Conservation (phyloP, 2,888 invertebrate genomes). For the Epirrhoe alternata region DNA sequence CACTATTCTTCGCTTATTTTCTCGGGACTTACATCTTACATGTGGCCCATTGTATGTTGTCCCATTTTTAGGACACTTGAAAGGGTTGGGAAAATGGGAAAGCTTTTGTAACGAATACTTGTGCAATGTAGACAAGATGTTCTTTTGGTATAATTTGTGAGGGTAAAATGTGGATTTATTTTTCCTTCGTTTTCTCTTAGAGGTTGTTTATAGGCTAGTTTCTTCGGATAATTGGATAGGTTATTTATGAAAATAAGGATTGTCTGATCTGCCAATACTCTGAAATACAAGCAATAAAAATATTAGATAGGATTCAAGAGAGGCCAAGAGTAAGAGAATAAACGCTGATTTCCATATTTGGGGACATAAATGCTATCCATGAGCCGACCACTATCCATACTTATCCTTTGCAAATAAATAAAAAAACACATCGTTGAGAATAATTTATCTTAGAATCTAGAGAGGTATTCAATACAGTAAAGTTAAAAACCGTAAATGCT, state of each 20-base stretch:
- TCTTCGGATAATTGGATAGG: slow-evolving; percentile 10
- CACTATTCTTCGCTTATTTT: slow-evolving; percentile 55
- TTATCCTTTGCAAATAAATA: slow-evolving; percentile 38
- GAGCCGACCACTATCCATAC: slow-evolving; percentile 35
- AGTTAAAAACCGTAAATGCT: neutral
- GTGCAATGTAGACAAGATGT: slow-evolving; percentile 36
- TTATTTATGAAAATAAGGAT: slow-evolving; percentile 12
- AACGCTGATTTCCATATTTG: slow-evolving; percentile 43
- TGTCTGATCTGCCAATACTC: slow-evolving; percentile 7
- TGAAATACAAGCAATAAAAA: slow-evolving; percentile 33
- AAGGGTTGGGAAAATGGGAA: slow-evolving; percentile 49
- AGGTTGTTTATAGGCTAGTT: slow-evolving; percentile 23
- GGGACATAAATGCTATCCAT: slow-evolving; percentile 37
- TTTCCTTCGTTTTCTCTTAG: slow-evolving; percentile 25
- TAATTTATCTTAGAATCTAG: neutral
- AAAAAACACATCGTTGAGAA: slow-evolving; percentile 10
- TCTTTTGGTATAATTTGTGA: slow-evolving; percentile 41
- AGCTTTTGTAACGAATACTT: slow-evolving; percentile 40
- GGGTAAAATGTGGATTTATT: slow-evolving; percentile 38
- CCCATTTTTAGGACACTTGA: slow-evolving; percentile 59
- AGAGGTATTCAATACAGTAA: neutral
- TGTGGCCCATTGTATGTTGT: slow-evolving; percentile 57
- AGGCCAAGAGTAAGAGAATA: slow-evolving; percentile 37
- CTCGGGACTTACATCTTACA: slow-evolving; percentile 51
- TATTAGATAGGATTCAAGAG: slow-evolving; percentile 27